Evolutionary conservation across 2,888 invertebrate genomes (phyloP).

Genomic region (Hermaeophaga mercurialis): DNA sequence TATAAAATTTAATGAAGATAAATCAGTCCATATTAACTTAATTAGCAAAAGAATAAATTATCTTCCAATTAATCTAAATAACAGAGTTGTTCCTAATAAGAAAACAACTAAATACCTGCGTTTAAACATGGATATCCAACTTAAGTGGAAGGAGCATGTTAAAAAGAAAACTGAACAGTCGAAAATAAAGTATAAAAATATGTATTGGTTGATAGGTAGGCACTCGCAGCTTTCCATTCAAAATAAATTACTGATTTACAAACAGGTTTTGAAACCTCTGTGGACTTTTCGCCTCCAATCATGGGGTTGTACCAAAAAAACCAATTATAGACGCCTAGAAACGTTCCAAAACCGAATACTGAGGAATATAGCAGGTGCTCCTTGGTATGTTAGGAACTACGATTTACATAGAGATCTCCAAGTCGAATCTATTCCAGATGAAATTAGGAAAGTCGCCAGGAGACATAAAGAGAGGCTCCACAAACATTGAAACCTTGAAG

Average conservation of each 20-base stretch:
- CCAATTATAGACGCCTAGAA: not conserved
- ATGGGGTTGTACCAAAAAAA: constrained; percentile 7
- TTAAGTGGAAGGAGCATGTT: not conserved
- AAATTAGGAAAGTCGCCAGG: not conserved
- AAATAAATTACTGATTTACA: not conserved
- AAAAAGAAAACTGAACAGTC: constrained; percentile 8
- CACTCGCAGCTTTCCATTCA: not conserved
- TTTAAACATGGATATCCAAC: not conserved
- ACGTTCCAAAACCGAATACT: not conserved
- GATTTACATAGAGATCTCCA: not conserved
- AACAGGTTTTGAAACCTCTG: not conserved
- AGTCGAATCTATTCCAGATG: not conserved
- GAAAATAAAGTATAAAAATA: not conserved
- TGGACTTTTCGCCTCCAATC: not conserved
- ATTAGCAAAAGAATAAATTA: not conserved
- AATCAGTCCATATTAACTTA: not conserved
- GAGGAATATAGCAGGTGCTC: constrained; percentile 7
- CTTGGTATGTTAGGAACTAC: constrained; percentile 7
- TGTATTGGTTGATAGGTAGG: constrained; percentile 1
- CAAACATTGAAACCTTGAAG: not conserved
- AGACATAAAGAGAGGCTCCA: constrained; percentile 1
- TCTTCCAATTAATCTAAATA: not conserved
- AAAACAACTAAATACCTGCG: constrained; percentile 6
- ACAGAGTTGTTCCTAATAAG: not conserved
- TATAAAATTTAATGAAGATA: not conserved